phyloP scores from a whole-genome alignment of 2,888 invertebrate genomes.

The Neoitamus cyanurus region DNA sequence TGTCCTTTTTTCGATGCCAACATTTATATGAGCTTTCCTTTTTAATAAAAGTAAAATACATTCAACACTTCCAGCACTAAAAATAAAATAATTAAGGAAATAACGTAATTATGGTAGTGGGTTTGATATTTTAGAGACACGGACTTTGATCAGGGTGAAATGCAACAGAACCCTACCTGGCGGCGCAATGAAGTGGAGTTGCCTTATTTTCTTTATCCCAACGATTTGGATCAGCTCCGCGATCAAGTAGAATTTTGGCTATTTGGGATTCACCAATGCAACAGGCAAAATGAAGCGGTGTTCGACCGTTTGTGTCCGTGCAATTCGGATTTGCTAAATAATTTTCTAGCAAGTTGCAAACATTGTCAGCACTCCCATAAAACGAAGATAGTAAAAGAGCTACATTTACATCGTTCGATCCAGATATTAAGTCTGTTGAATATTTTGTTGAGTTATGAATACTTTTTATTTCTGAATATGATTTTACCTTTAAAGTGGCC shows the following conservation, averaged over 20 bases:
- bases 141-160: background rate
- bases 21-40: slow-evolving; percentile 83
- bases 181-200: slow-evolving; percentile 82
- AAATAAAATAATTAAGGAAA: background rate
- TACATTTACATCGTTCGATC: slow-evolving; percentile 61
- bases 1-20: slow-evolving; percentile 76
- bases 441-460: background rate
- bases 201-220: slow-evolving; percentile 79
- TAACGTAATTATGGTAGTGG: background rate
- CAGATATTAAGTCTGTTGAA: slow-evolving; percentile 57
- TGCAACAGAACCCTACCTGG: slow-evolving; percentile 66
- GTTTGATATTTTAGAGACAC: background rate
- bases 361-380: slow-evolving; percentile 60
- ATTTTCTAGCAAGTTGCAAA: slow-evolving; percentile 59
- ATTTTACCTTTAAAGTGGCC: slow-evolving; percentile 59
- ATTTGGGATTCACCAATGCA: slow-evolving; percentile 79
- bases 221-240: slow-evolving; percentile 75
- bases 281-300: slow-evolving; percentile 82
- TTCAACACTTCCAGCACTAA: slow-evolving; percentile 63
- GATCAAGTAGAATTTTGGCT: slow-evolving; percentile 75
- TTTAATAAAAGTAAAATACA: slow-evolving; percentile 72
- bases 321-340: slow-evolving; percentile 71
- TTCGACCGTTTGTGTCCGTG: slow-evolving; percentile 75
- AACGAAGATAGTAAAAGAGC: slow-evolving; percentile 62
- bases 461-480: background rate